phyloP scores from a whole-genome alignment of 2,888 invertebrate genomes.

The Tolmerus cingulatus region DNA sequence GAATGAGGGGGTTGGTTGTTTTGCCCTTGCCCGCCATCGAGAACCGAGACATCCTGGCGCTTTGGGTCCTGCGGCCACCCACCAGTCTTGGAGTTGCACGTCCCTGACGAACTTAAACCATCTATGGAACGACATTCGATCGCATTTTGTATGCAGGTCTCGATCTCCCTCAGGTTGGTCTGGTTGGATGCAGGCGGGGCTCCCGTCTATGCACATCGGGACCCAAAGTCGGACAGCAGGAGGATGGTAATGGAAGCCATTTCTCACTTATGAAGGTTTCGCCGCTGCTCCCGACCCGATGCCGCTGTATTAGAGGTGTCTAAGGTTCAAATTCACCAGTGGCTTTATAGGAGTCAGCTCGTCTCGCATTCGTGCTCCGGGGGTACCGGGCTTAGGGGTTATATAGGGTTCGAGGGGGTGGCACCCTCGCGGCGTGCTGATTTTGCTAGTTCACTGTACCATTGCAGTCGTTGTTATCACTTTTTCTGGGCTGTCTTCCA shows the following conservation, averaged over 20 bases:
- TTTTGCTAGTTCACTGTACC: conserved; percentile 36
- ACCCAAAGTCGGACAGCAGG: conserved; percentile 14
- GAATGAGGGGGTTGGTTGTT: not conserved
- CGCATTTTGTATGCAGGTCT: conserved; percentile 47
- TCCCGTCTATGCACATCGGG: conserved; percentile 18
- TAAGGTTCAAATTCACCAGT: conserved; percentile 38
- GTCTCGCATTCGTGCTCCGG: not conserved
- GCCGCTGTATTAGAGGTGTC: conserved; percentile 32
- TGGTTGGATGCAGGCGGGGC: not conserved
- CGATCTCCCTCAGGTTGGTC: conserved; percentile 46
- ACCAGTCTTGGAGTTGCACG: conserved; percentile 22
- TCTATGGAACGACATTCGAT: conserved; percentile 46
- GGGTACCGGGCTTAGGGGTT: not conserved
- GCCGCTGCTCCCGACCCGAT: not conserved
- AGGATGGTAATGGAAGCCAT: conserved; percentile 46
- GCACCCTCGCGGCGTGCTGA: conserved; percentile 14
- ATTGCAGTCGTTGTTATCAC: conserved; percentile 36
- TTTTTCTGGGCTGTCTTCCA: conserved; percentile 30
- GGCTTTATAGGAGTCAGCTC: conserved; percentile 31
- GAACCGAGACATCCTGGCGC: not conserved
- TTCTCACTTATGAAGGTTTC: conserved; percentile 45
- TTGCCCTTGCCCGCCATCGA: not conserved
- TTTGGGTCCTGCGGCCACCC: not conserved
- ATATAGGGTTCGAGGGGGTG: not conserved
- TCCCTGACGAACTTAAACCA: conserved; percentile 25